These are phyloP conservation scores for Seriola rivoliana DNA, from an alignment of 2,113 vertebrate species.

Conservation along the genomic window DNA sequence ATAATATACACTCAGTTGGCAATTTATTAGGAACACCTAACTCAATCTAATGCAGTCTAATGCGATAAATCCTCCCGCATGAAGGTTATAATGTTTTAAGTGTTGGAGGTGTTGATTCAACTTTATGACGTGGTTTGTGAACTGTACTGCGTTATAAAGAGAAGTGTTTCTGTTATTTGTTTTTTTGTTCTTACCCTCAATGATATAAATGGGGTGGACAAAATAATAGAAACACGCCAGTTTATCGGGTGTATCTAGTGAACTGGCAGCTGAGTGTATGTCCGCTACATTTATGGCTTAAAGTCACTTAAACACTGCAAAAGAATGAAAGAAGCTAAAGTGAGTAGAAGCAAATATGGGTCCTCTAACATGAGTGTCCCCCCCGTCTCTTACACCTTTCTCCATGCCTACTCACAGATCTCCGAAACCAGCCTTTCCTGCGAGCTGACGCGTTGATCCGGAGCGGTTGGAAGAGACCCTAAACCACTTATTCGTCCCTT, in stretches of 20 bases:
- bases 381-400: slow-evolving; percentile 70
- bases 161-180: slow-evolving; percentile 16
- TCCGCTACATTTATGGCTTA: slow-evolving; percentile 4
- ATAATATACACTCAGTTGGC: slow-evolving; percentile 33
- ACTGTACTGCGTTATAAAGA: background rate
- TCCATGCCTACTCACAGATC: slow-evolving; percentile 86
- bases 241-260: slow-evolving; percentile 5
- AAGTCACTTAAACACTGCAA: slow-evolving; percentile 7
- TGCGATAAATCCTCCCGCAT: background rate
- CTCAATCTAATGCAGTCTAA: background rate
- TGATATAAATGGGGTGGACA: background rate
- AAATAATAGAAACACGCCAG: background rate
- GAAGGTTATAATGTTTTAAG: background rate
- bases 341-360: slow-evolving; percentile 14
- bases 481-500: slow-evolving; percentile 79
- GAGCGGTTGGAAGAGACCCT: slow-evolving; percentile 87
- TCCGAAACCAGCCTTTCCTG: slow-evolving; percentile 89
- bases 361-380: slow-evolving; percentile 76
- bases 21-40: slow-evolving; percentile 27
- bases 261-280: slow-evolving; percentile 43
- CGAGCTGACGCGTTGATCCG: slow-evolving; percentile 88
- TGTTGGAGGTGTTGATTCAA: background rate
- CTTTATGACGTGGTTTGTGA: slow-evolving; percentile 1
- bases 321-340: background rate
- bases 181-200: background rate